These are phyloP conservation scores for Osmerus eperlanus DNA, from an alignment of 2,113 vertebrate species.

Conservation along the genomic window DNA sequence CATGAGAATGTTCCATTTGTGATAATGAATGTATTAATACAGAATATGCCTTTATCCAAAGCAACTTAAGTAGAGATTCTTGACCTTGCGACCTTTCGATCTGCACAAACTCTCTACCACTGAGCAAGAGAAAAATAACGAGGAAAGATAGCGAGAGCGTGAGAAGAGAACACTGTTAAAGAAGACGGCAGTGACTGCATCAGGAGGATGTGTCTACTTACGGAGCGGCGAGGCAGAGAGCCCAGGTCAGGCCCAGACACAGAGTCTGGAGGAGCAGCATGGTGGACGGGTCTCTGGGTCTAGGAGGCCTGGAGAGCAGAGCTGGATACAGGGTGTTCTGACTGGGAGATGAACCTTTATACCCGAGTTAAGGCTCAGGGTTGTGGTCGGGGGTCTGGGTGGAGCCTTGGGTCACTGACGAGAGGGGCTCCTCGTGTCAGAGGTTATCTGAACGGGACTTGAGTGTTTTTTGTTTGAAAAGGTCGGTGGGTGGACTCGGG, in stretches of 20 bases:
- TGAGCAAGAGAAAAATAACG: background rate
- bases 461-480: background rate
- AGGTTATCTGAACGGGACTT: background rate
- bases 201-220: slow-evolving; percentile 42
- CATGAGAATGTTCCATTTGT: no score
- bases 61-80: no score
- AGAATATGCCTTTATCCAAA: background rate
- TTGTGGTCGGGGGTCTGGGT: background rate
- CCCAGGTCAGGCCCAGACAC: slow-evolving; percentile 51
- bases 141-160: background rate
- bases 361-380: background rate
- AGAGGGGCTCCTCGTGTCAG: background rate
- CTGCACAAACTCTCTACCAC: background rate
- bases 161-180: background rate
- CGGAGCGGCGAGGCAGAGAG: slow-evolving; percentile 38
- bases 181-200: no score
- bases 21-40: no score
- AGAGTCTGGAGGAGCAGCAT: slow-evolving; percentile 51
- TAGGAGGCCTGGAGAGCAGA: slow-evolving; percentile 7
- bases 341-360: slow-evolving; percentile 38
- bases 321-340: slow-evolving; percentile 17
- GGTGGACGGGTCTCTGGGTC: slow-evolving; percentile 53
- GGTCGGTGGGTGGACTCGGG: no score
- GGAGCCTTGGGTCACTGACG: background rate
- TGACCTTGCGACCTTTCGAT: background rate